Conservation (phyloP, 2,113 vertebrate species). For the Ochotona curzoniae region DNA sequence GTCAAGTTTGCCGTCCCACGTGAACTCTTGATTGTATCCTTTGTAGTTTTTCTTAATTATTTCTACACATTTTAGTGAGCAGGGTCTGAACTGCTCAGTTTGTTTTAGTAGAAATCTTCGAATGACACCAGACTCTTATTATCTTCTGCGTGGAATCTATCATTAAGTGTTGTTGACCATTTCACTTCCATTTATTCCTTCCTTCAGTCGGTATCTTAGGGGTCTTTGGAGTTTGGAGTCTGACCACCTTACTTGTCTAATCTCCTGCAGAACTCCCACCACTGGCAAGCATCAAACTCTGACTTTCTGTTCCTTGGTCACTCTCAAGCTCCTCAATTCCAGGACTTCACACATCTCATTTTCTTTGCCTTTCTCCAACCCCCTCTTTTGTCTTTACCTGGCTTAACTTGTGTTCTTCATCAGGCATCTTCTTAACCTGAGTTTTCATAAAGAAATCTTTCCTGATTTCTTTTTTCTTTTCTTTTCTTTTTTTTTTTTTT, state of each 20-base stretch:
- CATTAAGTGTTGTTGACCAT: constrained; percentile 6
- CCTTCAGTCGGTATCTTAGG: constrained; percentile 15
- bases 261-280: background rate
- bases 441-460: background rate
- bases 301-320: background rate
- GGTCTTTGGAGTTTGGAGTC: background rate
- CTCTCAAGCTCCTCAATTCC: background rate
- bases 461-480: no score
- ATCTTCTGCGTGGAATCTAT: background rate
- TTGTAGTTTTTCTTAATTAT: background rate
- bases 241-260: background rate
- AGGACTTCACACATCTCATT: background rate
- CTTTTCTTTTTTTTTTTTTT: no score
- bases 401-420: background rate
- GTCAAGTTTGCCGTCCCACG: background rate
- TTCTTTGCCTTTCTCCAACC: background rate
- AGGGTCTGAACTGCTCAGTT: background rate
- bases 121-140: background rate
- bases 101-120: constrained; percentile 7
- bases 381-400: background rate
- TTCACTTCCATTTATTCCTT: background rate
- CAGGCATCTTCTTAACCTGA: background rate
- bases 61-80: constrained; percentile 18
- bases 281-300: background rate
- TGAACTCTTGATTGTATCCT: background rate